A percentile compares a stretch with the other conserved stretches of the same genome.
Conservation (phyloP, 2,888 invertebrate genomes). For the Meganola albula region DNA sequence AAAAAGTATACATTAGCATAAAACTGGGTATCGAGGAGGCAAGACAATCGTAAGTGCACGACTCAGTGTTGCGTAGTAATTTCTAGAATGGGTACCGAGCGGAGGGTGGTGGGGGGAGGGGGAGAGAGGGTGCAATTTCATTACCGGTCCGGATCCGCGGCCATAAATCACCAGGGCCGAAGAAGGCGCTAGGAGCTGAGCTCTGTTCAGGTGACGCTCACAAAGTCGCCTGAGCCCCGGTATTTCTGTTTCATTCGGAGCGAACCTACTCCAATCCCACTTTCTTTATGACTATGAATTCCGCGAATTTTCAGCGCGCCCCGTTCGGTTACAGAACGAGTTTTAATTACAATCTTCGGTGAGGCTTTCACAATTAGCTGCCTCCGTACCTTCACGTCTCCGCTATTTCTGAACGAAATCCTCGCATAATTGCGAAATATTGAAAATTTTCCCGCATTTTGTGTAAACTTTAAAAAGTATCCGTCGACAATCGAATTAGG, state of each 20-base stretch:
- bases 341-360: slow-evolving; percentile 61
- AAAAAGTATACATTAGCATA: slow-evolving; percentile 58
- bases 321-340: slow-evolving; percentile 45
- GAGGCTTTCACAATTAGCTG: slow-evolving; percentile 50
- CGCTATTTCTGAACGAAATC: slow-evolving; percentile 17
- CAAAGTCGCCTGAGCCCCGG: slow-evolving; percentile 65
- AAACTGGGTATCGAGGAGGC: slow-evolving; percentile 36
- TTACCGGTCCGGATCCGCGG: slow-evolving; percentile 77
- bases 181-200: slow-evolving; percentile 66
- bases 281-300: slow-evolving; percentile 72
- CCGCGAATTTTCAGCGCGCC: slow-evolving; percentile 48
- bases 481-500: slow-evolving; percentile 72
- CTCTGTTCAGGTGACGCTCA: slow-evolving; percentile 76
- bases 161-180: slow-evolving; percentile 78
- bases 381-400: slow-evolving; percentile 25
- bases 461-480: slow-evolving; percentile 61
- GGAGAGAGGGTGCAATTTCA: slow-evolving; percentile 76
- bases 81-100: slow-evolving; percentile 69
- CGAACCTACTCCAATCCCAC: slow-evolving; percentile 53
- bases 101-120: slow-evolving; percentile 45
- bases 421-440: slow-evolving; percentile 23
- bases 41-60: slow-evolving; percentile 53
- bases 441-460: slow-evolving; percentile 37
- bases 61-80: slow-evolving; percentile 72
- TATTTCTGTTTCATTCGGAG: slow-evolving; percentile 62